phyloP scores from a whole-genome alignment of 2,888 invertebrate genomes.

The Hoplodrina ambigua region DNA sequence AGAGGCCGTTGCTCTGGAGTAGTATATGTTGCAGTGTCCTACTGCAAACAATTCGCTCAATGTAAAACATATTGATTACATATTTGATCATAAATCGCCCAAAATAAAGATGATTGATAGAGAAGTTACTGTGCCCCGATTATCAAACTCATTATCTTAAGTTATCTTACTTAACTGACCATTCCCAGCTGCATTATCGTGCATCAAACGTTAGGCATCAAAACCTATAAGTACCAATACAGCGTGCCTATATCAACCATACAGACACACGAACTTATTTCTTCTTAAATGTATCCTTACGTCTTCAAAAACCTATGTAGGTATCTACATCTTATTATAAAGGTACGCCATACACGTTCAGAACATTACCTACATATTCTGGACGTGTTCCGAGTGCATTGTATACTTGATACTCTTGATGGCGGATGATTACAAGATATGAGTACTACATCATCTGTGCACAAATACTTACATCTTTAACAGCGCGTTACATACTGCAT shows the following conservation, averaged over 20 bases:
- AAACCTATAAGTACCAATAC: neutral
- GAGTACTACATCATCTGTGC: conserved; percentile 15
- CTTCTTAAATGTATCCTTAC: neutral
- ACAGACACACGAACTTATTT: neutral
- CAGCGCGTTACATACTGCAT: neutral
- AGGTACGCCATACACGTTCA: conserved; percentile 59
- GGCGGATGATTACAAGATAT: conserved; percentile 69
- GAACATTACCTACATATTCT: conserved; percentile 39
- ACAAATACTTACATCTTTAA: conserved; percentile 27
- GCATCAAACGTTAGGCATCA: neutral
- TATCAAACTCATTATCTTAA: neutral
- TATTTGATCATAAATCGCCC: too few relatives aligned
- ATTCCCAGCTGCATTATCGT: neutral
- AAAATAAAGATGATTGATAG: too few relatives aligned
- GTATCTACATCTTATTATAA: conserved; percentile 61
- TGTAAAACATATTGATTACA: too few relatives aligned
- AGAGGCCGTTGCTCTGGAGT: too few relatives aligned
- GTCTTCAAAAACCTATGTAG: neutral
- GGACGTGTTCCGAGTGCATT: conserved; percentile 36
- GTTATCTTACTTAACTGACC: too few relatives aligned
- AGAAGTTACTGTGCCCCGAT: too few relatives aligned
- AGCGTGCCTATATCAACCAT: neutral
- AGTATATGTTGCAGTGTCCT: too few relatives aligned
- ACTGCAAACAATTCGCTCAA: too few relatives aligned
- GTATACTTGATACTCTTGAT: conserved; percentile 70